Conservation (phyloP, 2,797 vertebrate species). For the Channa striata region DNA sequence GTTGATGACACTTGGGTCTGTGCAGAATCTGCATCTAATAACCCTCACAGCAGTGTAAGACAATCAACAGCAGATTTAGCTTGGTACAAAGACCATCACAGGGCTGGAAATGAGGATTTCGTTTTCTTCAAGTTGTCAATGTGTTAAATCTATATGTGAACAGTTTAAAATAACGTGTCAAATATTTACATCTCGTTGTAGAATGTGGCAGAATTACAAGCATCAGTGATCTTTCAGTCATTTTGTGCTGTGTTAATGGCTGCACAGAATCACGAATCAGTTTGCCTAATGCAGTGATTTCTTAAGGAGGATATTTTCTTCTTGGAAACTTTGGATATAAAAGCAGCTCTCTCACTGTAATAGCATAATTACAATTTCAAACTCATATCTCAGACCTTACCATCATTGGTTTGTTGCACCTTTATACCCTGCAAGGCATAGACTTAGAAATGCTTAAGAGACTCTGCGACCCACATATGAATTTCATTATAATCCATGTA, state of each 20-base stretch:
- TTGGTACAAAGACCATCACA: not conserved
- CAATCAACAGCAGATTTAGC: not conserved
- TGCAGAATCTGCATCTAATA: conserved; percentile 10
- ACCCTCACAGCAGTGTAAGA: not conserved
- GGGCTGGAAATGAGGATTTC: conserved; percentile 10
- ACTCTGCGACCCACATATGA: conserved; percentile 33
- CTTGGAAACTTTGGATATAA: conserved; percentile 20
- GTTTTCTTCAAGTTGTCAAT: not conserved
- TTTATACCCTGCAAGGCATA: conserved; percentile 24
- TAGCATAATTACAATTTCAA: conserved; percentile 46
- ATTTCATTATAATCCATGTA: conserved; percentile 37
- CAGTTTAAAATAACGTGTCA: not conserved
- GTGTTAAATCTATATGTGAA: not conserved
- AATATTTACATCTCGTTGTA: conserved; percentile 2
- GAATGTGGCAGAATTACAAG: conserved; percentile 9
- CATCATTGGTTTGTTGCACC: conserved; percentile 32
- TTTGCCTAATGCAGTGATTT: conserved; percentile 2
- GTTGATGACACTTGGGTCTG: conserved; percentile 17
- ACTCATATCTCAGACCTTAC: conserved; percentile 21
- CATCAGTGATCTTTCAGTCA: conserved; percentile 1
- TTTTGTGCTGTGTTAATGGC: conserved; percentile 14
- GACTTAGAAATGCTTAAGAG: conserved; percentile 31
- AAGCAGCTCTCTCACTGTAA: conserved; percentile 39
- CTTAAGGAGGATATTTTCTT: conserved; percentile 7
- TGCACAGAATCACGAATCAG: conserved; percentile 2